Conservation (phyloP, 2,888 invertebrate species). For the Macrophya alboannulata region DNA sequence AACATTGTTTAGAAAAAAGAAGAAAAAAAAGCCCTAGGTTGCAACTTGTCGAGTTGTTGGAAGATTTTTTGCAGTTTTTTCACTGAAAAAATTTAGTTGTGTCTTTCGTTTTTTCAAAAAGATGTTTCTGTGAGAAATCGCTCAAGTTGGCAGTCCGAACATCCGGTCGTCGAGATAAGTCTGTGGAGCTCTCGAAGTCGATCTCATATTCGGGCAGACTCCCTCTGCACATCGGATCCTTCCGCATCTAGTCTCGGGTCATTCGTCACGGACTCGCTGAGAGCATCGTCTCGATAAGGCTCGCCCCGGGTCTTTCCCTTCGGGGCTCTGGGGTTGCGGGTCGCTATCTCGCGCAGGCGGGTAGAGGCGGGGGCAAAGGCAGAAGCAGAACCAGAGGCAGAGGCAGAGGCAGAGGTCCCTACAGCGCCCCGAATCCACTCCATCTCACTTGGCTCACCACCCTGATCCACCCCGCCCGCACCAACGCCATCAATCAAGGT, state of each 20-base stretch:
- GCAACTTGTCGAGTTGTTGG: background rate
- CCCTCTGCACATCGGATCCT: conserved; percentile 49
- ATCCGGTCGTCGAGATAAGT: conserved; percentile 55
- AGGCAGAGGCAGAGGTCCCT: conserved; percentile 48
- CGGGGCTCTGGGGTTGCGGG: conserved; percentile 67
- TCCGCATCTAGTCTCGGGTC: conserved; percentile 74
- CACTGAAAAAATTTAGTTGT: background rate
- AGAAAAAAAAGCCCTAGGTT: background rate
- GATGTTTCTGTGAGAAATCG: background rate
- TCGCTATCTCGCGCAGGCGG: conserved; percentile 72
- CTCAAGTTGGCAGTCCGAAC: conserved; percentile 31
- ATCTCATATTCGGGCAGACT: conserved; percentile 53
- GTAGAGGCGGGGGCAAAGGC: conserved; percentile 59
- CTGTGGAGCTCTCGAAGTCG: conserved; percentile 40
- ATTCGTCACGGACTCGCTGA: conserved; percentile 79
- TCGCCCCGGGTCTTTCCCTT: conserved; percentile 62
- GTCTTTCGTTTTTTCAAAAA: background rate
- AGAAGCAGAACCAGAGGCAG: conserved; percentile 57
- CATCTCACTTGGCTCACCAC: conserved; percentile 71
- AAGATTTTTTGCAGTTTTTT: background rate
- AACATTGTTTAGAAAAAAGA: background rate
- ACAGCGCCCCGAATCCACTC: conserved; percentile 67
- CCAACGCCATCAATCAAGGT: conserved; percentile 81
- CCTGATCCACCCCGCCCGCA: conserved; percentile 62
- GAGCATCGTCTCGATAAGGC: conserved; percentile 77